Conservation (phyloP, 2,888 invertebrate species). For the Auanema freiburgensis region DNA sequence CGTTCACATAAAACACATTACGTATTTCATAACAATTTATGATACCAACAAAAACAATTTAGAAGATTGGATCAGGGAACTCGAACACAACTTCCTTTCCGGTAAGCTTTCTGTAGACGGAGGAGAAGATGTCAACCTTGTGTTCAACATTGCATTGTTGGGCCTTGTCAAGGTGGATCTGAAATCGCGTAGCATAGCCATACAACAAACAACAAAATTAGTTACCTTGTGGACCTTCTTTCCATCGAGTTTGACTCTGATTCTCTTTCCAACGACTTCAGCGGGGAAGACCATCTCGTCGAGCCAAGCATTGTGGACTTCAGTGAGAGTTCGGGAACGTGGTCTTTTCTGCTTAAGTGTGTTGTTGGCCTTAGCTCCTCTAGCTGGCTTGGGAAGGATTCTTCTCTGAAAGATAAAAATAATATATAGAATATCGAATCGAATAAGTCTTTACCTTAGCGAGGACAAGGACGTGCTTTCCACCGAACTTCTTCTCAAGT, state of each 20-base stretch:
- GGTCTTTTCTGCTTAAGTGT: conserved; percentile 77
- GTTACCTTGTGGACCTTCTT: conserved; percentile 83
- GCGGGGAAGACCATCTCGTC: conserved; percentile 98
- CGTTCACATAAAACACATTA: background rate
- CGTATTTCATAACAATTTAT: conserved; percentile 35
- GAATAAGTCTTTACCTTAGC: conserved; percentile 71
- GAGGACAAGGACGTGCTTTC: conserved; percentile 95
- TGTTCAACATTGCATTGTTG: conserved; percentile 99
- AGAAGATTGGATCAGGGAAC: conserved; percentile 85
- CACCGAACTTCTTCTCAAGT: conserved; percentile 98
- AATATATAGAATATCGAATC: conserved; percentile 7
- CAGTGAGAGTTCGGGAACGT: conserved; percentile 82
- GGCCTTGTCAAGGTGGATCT: conserved; percentile 80
- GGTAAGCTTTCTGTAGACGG: conserved; percentile 97
- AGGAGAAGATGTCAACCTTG: conserved; percentile 92
- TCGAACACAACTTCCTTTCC: conserved; percentile 98
- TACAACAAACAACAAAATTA: background rate
- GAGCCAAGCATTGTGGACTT: conserved; percentile 93
- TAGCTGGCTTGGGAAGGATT: conserved; percentile 96
- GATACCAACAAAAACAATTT: conserved; percentile 53
- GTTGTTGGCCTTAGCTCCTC: conserved; percentile 71
- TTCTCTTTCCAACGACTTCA: conserved; percentile 97
- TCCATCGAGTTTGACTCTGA: conserved; percentile 92
- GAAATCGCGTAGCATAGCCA: too few relatives aligned
- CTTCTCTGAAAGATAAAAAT: conserved; percentile 74